These are phyloP conservation scores for Electrona antarctica DNA, from an alignment of 2,113 vertebrate genomes.

Conservation along the genomic window DNA sequence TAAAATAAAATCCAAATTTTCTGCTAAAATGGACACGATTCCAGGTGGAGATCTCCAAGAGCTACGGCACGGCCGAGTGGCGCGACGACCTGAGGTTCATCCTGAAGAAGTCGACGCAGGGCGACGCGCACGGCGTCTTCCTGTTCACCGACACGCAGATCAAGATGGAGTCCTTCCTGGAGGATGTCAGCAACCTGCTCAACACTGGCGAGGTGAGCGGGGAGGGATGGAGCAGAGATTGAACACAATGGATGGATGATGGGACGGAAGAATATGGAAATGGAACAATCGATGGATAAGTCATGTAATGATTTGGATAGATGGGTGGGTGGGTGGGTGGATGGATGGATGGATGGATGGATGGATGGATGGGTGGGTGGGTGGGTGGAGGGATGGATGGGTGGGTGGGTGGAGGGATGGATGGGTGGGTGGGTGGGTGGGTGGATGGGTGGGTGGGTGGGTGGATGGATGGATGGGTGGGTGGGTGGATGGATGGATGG, in stretches of 20 bases:
- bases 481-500: not conserved
- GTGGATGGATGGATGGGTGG: not conserved
- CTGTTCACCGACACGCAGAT: conserved; percentile 92
- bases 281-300: not conserved
- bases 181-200: conserved; percentile 90
- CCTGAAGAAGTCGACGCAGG: conserved; percentile 83
- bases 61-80: conserved; percentile 85
- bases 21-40: too few species aligned
- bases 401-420: not conserved
- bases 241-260: not conserved
- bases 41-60: conserved; percentile 88
- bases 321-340: not conserved
- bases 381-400: not conserved
- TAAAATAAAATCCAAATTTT: too few species aligned
- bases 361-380: not conserved
- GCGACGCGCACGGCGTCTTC: conserved; percentile 86
- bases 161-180: conserved; percentile 90
- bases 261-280: not conserved
- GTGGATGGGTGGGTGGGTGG: too few species aligned
- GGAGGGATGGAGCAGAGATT: not conserved
- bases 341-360: not conserved
- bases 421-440: too few species aligned
- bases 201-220: conserved; percentile 86
- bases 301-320: not conserved
- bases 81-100: conserved; percentile 87